Conservation (phyloP, 2,888 invertebrate genomes). For the Augochlorella aurata region DNA sequence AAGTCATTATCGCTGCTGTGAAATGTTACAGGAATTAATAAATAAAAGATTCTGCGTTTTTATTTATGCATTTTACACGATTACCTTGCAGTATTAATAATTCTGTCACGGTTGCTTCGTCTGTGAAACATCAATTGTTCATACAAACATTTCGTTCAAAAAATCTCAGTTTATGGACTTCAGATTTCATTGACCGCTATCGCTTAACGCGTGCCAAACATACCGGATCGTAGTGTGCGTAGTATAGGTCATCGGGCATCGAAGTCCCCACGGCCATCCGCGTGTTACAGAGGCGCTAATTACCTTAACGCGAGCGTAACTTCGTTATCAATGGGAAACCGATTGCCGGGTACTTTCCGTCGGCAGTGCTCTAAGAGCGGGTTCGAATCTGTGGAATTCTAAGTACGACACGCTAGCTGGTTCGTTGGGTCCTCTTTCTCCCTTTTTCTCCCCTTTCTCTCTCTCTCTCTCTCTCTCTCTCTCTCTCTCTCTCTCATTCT, state of each 20-base stretch:
- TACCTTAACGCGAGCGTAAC: constrained; percentile 23
- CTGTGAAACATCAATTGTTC: no score
- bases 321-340: constrained; percentile 22
- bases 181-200: not conserved
- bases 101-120: no score
- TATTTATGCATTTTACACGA: no score
- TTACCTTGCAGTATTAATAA: no score
- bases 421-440: not conserved
- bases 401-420: constrained; percentile 23
- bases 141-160: no score
- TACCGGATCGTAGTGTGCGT: not conserved
- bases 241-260: not conserved
- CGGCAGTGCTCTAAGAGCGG: not conserved
- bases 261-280: not conserved
- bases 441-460: not conserved
- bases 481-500: not conserved
- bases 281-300: not conserved
- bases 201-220: not conserved
- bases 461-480: not conserved
- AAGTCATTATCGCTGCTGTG: no score
- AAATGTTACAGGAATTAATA: no score
- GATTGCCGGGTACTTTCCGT: not conserved
- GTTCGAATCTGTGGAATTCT: constrained; percentile 13
- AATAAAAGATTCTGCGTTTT: no score
- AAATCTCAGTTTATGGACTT: no score